A percentile compares a stretch with the other conserved stretches of the same genome.
Conservation (phyloP, 2,797 vertebrate genomes). For the Galago senegalensis region DNA sequence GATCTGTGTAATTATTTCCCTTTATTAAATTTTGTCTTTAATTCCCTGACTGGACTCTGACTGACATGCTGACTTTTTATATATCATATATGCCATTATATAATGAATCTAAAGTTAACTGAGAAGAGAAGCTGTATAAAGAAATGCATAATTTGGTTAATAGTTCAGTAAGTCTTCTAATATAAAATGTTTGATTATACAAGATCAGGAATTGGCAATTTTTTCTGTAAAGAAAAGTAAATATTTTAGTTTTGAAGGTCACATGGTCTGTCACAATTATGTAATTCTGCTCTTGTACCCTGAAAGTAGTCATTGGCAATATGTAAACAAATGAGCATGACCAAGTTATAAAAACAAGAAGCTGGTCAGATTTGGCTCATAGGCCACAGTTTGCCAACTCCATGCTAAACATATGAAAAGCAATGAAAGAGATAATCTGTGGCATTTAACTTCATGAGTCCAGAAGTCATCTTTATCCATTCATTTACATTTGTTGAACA, state of each 20-base stretch:
- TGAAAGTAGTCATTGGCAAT: not conserved
- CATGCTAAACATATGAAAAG: not conserved
- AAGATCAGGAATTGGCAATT: not conserved
- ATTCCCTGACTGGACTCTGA: not conserved
- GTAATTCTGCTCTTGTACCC: not conserved
- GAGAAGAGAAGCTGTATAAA: not conserved
- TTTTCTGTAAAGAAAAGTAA: not conserved
- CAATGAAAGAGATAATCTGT: not conserved
- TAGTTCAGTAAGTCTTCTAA: not conserved
- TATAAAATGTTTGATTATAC: not conserved
- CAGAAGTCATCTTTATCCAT: not conserved
- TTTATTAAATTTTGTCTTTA: conserved; percentile 17
- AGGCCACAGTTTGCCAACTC: not conserved
- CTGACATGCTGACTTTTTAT: not conserved
- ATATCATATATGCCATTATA: not conserved
- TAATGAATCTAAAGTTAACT: conserved; percentile 37
- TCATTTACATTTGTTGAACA: not conserved
- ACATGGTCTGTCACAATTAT: not conserved
- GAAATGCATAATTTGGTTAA: not conserved
- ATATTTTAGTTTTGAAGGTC: not conserved
- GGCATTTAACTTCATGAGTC: not conserved
- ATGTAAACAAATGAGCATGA: not conserved
- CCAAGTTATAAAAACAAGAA: conserved; percentile 11
- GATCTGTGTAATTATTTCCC: not conserved
- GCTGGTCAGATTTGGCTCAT: not conserved